phyloP scores from a whole-genome alignment of 2,113 vertebrate genomes.

The Etia nguti region DNA sequence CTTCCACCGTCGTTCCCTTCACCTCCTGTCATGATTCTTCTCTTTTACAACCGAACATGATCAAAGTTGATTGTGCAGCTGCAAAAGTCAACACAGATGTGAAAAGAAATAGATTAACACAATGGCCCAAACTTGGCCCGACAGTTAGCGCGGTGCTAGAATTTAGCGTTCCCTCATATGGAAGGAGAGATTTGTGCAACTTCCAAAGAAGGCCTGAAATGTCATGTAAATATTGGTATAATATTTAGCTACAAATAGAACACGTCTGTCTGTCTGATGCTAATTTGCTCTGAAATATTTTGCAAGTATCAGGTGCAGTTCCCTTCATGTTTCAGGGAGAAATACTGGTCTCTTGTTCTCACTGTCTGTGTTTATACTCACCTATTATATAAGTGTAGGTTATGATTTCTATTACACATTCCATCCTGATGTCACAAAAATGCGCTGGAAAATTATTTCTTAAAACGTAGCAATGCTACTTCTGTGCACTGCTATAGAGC shows the following conservation, averaged over 20 bases:
- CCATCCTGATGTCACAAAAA: not conserved
- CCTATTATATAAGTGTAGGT: not conserved
- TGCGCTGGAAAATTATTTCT: not conserved
- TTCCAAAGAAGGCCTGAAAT: not conserved
- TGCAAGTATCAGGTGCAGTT: not conserved
- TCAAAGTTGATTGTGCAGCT: conserved; percentile 62
- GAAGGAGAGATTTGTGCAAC: not conserved
- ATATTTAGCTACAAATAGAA: not conserved
- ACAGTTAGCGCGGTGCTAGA: conserved; percentile 10
- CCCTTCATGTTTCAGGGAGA: not conserved
- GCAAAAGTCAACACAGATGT: conserved; percentile 41
- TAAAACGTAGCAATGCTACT: not conserved
- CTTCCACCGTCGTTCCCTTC: conserved; percentile 3
- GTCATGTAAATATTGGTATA: not conserved
- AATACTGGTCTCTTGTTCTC: not conserved
- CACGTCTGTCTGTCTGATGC: not conserved
- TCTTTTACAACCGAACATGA: conserved; percentile 47
- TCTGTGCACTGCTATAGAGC: not conserved
- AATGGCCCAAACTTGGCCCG: not conserved
- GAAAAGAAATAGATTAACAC: conserved; percentile 63
- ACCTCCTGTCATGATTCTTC: conserved; percentile 47
- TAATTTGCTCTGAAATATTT: not conserved
- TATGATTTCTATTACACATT: not conserved
- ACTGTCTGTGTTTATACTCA: not conserved
- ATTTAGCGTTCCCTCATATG: not conserved